Evolutionary conservation across 2,888 invertebrate species (phyloP).

Genomic region (Ferdinandea cuprea): DNA sequence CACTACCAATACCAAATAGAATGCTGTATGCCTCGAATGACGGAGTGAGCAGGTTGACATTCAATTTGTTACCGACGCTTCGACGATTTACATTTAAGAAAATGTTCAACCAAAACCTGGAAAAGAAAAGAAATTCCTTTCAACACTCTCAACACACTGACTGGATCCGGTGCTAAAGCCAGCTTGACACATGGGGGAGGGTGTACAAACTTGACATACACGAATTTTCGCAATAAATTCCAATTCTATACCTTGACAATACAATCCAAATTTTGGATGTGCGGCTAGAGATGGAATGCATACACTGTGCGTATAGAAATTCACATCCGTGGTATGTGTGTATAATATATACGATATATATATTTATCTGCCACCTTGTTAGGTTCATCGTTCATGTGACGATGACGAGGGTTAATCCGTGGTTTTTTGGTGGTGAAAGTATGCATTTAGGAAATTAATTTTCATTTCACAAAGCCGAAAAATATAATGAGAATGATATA

Average conservation of each 20-base stretch:
- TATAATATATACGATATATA: neutral
- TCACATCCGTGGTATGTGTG: slow-evolving; percentile 17
- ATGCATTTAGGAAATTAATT: slow-evolving; percentile 65
- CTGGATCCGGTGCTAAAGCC: neutral
- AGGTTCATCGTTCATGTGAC: too few relatives aligned
- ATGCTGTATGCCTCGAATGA: slow-evolving; percentile 18
- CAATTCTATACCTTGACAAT: slow-evolving; percentile 62
- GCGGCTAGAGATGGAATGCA: slow-evolving; percentile 12
- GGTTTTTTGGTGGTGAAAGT: slow-evolving; percentile 41
- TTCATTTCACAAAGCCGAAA: slow-evolving; percentile 37
- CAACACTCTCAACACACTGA: slow-evolving; percentile 3
- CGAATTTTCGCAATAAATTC: slow-evolving; percentile 68
- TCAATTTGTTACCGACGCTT: slow-evolving; percentile 67
- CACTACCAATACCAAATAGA: neutral
- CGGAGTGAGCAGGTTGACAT: slow-evolving; percentile 51
- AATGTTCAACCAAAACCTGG: slow-evolving; percentile 36
- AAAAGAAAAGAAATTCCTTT: slow-evolving; percentile 19
- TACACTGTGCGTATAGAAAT: slow-evolving; percentile 43
- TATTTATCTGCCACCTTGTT: slow-evolving; percentile 5
- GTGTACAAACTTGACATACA: slow-evolving; percentile 60
- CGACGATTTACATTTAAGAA: slow-evolving; percentile 63
- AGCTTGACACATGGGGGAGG: neutral
- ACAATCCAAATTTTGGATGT: slow-evolving; percentile 59
- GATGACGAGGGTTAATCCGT: slow-evolving; percentile 61
- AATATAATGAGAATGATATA: neutral